Evolutionary conservation across 2,113 vertebrate species (phyloP).

Genomic region (Phalacrocorax pelagicus): DNA sequence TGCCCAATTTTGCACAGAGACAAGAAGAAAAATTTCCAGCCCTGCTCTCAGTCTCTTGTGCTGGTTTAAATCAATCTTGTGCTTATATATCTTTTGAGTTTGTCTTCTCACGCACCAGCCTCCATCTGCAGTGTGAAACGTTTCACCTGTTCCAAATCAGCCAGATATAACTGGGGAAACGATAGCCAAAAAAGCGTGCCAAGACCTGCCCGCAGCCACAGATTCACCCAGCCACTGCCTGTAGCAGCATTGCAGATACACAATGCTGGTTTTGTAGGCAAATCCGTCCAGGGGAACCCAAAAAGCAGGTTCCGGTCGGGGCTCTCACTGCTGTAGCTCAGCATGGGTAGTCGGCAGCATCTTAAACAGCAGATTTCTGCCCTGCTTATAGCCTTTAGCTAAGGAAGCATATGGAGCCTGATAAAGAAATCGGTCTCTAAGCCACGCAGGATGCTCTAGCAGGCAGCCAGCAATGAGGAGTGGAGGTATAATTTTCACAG

Average conservation of each 20-base stretch:
- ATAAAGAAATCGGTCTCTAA: conserved; percentile 16
- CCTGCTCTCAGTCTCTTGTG: neutral
- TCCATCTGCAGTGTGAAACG: neutral
- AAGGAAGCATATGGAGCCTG: conserved; percentile 22
- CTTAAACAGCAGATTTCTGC: neutral
- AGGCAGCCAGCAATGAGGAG: neutral
- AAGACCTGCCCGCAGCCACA: neutral
- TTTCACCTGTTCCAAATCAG: conserved; percentile 1
- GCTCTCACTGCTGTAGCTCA: neutral
- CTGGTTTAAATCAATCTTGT: neutral
- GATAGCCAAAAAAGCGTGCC: neutral
- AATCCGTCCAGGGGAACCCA: neutral
- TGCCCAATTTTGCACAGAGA: neutral
- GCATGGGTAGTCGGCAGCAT: neutral
- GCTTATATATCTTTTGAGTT: neutral
- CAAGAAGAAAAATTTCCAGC: neutral
- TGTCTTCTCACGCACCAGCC: neutral
- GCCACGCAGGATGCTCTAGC: conserved; percentile 15
- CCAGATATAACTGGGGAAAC: neutral
- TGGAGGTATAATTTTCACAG: conserved; percentile 17
- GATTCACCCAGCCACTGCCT: neutral
- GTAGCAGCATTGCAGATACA: neutral
- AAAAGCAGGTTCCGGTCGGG: neutral
- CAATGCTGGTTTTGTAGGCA: neutral
- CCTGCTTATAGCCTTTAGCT: neutral